These are phyloP conservation scores for Hippoglossus hippoglossus DNA, from an alignment of 2,797 vertebrate genomes.

Conservation along the genomic window DNA sequence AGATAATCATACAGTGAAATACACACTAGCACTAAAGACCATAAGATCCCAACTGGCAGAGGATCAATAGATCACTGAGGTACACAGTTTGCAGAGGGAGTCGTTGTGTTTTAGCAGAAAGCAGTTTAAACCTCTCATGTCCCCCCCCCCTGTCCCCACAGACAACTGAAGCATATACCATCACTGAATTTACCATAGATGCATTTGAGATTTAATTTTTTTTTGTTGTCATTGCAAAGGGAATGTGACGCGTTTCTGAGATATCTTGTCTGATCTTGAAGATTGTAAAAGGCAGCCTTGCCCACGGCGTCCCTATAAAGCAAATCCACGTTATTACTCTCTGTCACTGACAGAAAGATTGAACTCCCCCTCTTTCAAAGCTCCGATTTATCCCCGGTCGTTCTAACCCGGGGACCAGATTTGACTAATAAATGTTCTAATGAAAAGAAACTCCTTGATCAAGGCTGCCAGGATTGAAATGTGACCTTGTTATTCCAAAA, in stretches of 20 bases:
- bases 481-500: conserved; percentile 39
- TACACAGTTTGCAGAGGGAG: conserved; percentile 70
- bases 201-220: conserved; percentile 58
- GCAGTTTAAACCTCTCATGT: conserved; percentile 69
- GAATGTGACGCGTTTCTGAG: conserved; percentile 86
- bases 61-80: conserved; percentile 78
- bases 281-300: conserved; percentile 79
- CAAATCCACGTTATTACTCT: conserved; percentile 26
- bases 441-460: conserved; percentile 41
- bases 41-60: conserved; percentile 89
- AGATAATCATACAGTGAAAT: conserved; percentile 93
- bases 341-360: conserved; percentile 35
- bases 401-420: conserved; percentile 10
- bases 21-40: conserved; percentile 90
- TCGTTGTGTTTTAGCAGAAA: conserved; percentile 57
- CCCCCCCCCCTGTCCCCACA: conserved; percentile 46
- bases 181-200: conserved; percentile 63
- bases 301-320: conserved; percentile 50
- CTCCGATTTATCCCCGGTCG: conserved; percentile 22
- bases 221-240: conserved; percentile 77
- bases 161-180: conserved; percentile 51
- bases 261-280: conserved; percentile 73
- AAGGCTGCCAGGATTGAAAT: conserved; percentile 64
- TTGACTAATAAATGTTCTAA: conserved; percentile 15
- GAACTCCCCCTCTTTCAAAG: conserved; percentile 30